Percentiles rank a stretch among this genome's conserved stretches.
phyloP scores from a whole-genome alignment of 2,113 vertebrate species.

The Puntigrus tetrazona region DNA sequence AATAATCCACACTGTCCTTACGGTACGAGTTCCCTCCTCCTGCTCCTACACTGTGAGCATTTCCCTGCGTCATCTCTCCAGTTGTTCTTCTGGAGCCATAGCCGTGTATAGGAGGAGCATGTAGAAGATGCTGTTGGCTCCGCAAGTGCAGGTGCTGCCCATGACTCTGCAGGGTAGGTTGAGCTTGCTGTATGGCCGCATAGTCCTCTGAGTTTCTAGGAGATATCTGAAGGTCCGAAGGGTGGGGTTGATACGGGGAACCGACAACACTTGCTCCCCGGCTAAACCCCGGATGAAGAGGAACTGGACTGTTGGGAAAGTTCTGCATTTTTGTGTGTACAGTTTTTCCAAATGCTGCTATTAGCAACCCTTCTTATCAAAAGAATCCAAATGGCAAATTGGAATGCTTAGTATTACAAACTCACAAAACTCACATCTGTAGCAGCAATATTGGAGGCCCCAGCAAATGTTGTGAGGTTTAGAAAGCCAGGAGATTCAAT shows the following conservation, averaged over 20 bases:
- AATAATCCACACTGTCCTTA: slow-evolving; percentile 79
- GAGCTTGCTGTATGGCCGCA: slow-evolving; percentile 71
- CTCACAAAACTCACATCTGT: slow-evolving; percentile 44
- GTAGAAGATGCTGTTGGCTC: slow-evolving; percentile 71
- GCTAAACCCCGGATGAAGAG: slow-evolving; percentile 74
- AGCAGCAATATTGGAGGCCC: slow-evolving; percentile 45
- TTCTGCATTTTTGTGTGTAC: slow-evolving; percentile 74
- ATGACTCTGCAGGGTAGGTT: slow-evolving; percentile 55
- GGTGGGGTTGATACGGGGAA: slow-evolving; percentile 72
- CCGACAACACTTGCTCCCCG: slow-evolving; percentile 66
- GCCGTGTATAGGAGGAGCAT: slow-evolving; percentile 72
- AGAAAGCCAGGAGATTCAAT: neutral
- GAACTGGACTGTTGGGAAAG: slow-evolving; percentile 76
- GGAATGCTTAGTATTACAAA: slow-evolving; percentile 21
- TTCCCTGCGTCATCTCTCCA: slow-evolving; percentile 69
- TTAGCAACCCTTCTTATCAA: neutral
- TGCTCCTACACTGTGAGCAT: slow-evolving; percentile 63
- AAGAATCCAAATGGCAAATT: neutral
- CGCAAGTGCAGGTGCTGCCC: slow-evolving; percentile 67
- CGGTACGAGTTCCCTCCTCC: slow-evolving; percentile 70
- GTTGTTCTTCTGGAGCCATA: slow-evolving; percentile 70
- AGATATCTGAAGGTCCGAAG: slow-evolving; percentile 78
- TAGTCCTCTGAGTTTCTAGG: slow-evolving; percentile 78
- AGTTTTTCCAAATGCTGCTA: slow-evolving; percentile 33
- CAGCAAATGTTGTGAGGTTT: slow-evolving; percentile 24